These are phyloP conservation scores for Trachelus stipa DNA, from an alignment of 2,888 invertebrate species.

Conservation along the genomic window DNA sequence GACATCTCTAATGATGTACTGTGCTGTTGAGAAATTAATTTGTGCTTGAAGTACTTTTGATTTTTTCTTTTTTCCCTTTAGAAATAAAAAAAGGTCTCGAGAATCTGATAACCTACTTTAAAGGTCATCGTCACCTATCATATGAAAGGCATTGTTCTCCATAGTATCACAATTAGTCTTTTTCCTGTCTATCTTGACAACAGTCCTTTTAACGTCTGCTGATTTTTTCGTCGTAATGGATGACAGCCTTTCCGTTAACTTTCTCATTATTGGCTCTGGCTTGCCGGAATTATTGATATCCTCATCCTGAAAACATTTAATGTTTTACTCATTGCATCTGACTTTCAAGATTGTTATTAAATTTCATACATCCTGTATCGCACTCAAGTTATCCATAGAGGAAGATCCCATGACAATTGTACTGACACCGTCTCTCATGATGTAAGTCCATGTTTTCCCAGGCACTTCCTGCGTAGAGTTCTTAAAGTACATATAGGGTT, in stretches of 20 bases:
- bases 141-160: conserved; percentile 94
- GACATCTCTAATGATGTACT: neutral
- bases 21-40: neutral
- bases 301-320: conserved; percentile 5
- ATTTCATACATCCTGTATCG: conserved; percentile 33
- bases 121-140: conserved; percentile 94
- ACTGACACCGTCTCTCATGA: conserved; percentile 80
- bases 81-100: neutral
- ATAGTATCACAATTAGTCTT: conserved; percentile 73
- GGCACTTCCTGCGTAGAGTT: conserved; percentile 38
- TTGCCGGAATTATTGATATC: conserved; percentile 41
- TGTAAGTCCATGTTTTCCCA: conserved; percentile 75
- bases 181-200: conserved; percentile 38
- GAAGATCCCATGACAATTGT: conserved; percentile 73
- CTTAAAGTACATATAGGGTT: conserved; percentile 1
- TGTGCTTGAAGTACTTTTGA: neutral
- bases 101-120: conserved; percentile 61
- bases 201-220: conserved; percentile 30
- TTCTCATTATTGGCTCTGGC: conserved; percentile 78
- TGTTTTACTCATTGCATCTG: conserved; percentile 9
- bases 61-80: neutral
- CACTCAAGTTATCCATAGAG: conserved; percentile 66
- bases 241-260: conserved; percentile 78
- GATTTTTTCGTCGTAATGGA: conserved; percentile 78
- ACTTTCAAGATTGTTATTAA: conserved; percentile 13